Conservation (phyloP, 2,113 vertebrate species). For the Pagrus major region DNA sequence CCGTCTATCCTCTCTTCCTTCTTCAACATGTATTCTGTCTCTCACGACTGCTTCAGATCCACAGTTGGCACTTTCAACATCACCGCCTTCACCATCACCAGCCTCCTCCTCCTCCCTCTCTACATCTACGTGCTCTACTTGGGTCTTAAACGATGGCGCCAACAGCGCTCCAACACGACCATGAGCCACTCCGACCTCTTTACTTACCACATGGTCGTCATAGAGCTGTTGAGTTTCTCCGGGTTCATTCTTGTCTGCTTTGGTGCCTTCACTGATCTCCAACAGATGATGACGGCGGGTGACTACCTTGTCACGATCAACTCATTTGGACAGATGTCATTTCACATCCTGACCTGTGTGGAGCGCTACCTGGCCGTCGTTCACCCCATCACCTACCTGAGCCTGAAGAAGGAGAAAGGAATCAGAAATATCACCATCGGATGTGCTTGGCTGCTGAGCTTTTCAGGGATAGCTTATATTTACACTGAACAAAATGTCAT, state of each 20-base stretch:
- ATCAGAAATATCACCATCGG: not conserved
- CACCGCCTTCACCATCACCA: not conserved
- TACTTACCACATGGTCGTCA: slow-evolving; percentile 30
- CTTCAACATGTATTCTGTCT: rapidly evolving
- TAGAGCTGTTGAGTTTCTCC: not conserved
- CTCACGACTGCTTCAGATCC: not conserved
- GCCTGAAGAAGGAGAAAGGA: not conserved
- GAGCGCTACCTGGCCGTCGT: not conserved
- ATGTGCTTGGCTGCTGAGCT: not conserved
- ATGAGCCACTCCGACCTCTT: slow-evolving; percentile 8
- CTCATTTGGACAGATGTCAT: not conserved
- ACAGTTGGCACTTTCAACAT: rapidly evolving
- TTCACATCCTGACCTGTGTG: not conserved
- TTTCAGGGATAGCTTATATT: rapidly evolving
- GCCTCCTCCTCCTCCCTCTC: slow-evolving; percentile 23
- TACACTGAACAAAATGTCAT: rapidly evolving
- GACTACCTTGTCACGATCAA: rapidly evolving
- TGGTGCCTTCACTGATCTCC: rapidly evolving
- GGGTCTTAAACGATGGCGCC: slow-evolving; percentile 1
- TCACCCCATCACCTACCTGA: not conserved
- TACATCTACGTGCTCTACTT: slow-evolving; percentile 4
- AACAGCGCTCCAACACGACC: rapidly evolving
- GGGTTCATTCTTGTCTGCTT: rapidly evolving
- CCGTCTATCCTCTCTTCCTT: no score
- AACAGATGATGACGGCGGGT: rapidly evolving